Evolutionary conservation across 2,797 vertebrate species (phyloP), one percentile per base, ranked within the genome.

Genomic region (Mergus octosetaceus): DNA sequence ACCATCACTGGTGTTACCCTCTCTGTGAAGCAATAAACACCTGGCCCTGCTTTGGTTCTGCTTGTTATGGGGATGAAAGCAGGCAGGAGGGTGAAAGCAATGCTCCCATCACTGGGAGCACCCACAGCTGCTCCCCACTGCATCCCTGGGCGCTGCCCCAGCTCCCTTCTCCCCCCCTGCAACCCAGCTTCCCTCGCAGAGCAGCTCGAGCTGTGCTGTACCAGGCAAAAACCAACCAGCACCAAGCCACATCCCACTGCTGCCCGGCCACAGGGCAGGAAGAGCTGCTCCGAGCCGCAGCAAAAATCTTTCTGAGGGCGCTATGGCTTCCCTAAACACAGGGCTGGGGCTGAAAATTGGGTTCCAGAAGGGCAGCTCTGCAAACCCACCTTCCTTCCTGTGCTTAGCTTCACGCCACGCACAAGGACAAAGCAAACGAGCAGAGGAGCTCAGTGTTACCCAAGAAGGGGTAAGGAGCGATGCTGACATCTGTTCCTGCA

Each of bases 261-360:
- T 21, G 16, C 53, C 53, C 28, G 8, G 53, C 54, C 54, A 6
- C 13, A 2, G 34, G 19, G 43, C 15, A 43, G 19, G 36, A 25
- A 4, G 10, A 8, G 51, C 45, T 12, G 27, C n/a, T 43, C 57
- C 4, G 2, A 8, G 0, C 32, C 9, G 18, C 5, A 0, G 2
- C 2, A 6, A 21, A 14, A 14, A 6, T 4, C 57, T 22, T 41
- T 5, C 61, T 34, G 17, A n/a, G 11, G n/a, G 41, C 41, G 53
- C 25, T 1, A 2, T 32, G 9, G 45, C 32, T 43, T 43, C 32
- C 32, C 17, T 4, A 36, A 39, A 57, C 57, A 21, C 25, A 12
- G 17, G 13, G 19, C 24, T 38, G 22, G 57, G 57, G 43, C 22
- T 38, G 41, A 51, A 71, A 21, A 12, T 9, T 22, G 13, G 27